A percentile compares a stretch with the other conserved stretches of the same genome.
phyloP scores from a whole-genome alignment of 2,797 vertebrate species.

The Forpus xanthops region DNA sequence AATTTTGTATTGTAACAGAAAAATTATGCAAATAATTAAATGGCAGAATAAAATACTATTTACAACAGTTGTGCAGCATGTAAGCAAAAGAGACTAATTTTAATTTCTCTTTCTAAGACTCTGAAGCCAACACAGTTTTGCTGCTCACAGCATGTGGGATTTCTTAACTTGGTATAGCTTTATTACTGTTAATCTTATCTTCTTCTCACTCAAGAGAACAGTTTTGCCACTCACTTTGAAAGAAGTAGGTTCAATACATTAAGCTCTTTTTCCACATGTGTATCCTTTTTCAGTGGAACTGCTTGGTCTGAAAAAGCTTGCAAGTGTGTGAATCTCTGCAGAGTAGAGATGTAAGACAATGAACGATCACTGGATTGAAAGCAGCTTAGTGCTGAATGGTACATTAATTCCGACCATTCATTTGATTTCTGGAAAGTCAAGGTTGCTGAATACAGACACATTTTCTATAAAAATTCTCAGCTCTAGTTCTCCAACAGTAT shows the following conservation, averaged over 20 bases:
- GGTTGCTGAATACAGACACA: background rate
- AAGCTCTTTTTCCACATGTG: background rate
- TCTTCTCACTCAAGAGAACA: background rate
- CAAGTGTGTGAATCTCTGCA: background rate
- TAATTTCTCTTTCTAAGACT: background rate
- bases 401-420: background rate
- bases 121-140: background rate
- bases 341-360: background rate
- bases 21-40: background rate
- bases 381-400: background rate
- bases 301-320: background rate
- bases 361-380: background rate
- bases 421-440: background rate
- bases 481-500: background rate
- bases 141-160: background rate
- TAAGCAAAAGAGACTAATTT: background rate
- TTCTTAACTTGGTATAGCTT: background rate
- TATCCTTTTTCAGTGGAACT: background rate
- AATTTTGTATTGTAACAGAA: background rate
- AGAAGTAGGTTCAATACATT: background rate
- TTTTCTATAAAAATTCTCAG: background rate
- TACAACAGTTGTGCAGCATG: background rate
- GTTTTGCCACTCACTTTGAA: slow-evolving; percentile 17
- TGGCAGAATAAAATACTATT: background rate
- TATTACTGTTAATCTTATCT: slow-evolving; percentile 21